Evolutionary conservation across 2,113 vertebrate species (phyloP).

Genomic region (Melospiza georgiana): DNA sequence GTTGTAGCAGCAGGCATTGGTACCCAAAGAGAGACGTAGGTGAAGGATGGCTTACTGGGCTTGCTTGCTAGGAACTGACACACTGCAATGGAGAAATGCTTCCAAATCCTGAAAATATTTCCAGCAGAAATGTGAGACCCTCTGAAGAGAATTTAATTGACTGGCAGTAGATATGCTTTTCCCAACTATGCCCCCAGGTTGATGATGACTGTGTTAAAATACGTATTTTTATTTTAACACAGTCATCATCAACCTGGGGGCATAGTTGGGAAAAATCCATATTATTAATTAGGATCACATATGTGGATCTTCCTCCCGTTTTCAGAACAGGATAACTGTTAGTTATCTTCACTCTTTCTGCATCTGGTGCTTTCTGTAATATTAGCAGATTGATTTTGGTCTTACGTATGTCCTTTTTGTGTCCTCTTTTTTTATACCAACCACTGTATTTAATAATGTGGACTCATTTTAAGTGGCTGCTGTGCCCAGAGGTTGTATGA

Average conservation of each 20-base stretch:
- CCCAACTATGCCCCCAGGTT: background rate
- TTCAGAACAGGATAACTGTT: background rate
- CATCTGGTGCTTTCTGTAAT: background rate
- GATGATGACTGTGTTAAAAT: background rate
- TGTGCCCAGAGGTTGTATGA: background rate
- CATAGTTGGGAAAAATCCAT: too few relatives aligned
- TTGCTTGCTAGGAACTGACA: background rate
- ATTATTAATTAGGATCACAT: background rate
- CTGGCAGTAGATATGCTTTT: background rate
- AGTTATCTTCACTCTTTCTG: background rate
- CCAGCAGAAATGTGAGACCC: background rate
- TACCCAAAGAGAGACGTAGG: background rate
- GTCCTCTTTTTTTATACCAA: background rate
- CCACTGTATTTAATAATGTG: background rate
- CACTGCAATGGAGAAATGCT: background rate
- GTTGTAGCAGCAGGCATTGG: background rate
- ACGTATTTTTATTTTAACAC: too few relatives aligned
- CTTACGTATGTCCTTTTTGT: background rate
- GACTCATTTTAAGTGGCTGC: background rate
- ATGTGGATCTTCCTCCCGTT: background rate
- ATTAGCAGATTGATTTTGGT: background rate
- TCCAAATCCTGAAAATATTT: background rate
- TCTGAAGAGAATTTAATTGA: background rate
- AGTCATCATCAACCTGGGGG: too few relatives aligned
- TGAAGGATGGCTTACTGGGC: background rate